Base-by-base conservation (phyloP, 1,140 invertebrate species). In the Lamellibrachia luymesi region DNA sequence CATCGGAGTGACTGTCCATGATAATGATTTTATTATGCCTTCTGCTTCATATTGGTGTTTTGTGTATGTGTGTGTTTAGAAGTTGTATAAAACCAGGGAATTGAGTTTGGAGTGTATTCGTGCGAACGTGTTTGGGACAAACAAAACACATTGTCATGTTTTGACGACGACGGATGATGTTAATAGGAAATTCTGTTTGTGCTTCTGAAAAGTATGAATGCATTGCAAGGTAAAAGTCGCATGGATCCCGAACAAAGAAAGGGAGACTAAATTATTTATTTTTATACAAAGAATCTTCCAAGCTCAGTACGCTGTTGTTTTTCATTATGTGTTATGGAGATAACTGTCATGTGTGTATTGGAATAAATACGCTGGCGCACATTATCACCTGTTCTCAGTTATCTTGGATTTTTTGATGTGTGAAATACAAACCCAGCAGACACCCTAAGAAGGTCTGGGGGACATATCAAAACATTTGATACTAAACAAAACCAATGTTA, bases 201-300 rank as follows among this genome's bases (percentile, higher is more conserved):
- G 52, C 52, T 56, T 56, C 52, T 56, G 52, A 56, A 38, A 38
- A 6, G 52, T 56, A 13, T 56, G 52, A 56, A 13, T 56, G 52
- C 52, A 56, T 7, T 80, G 2, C 64, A 22, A 17, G 5, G 64
- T 17, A 17, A 56, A 17, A 80, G 64, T 80, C 2, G 25, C 6
- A 22, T 80, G 2, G 7, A 80, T 22, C 64, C 64, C 64, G 2
- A 22, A 80, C 64, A 80, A 8, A 80, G 64, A 80, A 8, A 80
- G 64, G 64, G 64, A 80, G 13, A 22, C 64, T 80, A 80, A 80
- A 80, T 80, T 80, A 80, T 80, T 80, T 80, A 80, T 80, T 80
- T 80, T 80, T 80, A 80, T 80, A 80, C 64, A 80, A 80, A 80
- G 64, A 80, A 80, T 80, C 64, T 80, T 80, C 64, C 64, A 80